Percentiles rank a stretch among this genome's conserved stretches.
These are phyloP conservation scores for Penaeus japonicus DNA, from an alignment of 1,140 invertebrate species.

Conservation along the genomic window DNA sequence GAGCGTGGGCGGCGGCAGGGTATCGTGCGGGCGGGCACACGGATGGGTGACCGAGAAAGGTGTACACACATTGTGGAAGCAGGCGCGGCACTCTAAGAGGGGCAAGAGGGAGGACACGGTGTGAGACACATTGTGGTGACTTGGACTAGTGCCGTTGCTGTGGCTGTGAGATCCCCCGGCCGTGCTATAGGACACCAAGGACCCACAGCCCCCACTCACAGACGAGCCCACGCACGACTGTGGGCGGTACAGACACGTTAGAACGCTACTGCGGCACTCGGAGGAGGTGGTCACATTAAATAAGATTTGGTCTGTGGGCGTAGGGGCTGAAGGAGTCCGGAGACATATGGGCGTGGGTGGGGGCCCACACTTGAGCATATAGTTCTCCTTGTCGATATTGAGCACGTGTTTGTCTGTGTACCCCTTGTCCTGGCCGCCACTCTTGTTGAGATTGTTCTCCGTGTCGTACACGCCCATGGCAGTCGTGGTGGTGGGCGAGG, in stretches of 20 bases:
- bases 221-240: slow-evolving; percentile 24
- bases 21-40: slow-evolving; percentile 62
- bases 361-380: slow-evolving; percentile 67
- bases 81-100: slow-evolving; percentile 72
- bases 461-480: slow-evolving; percentile 24
- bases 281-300: slow-evolving; percentile 49
- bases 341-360: slow-evolving; percentile 59
- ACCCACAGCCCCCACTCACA: slow-evolving; percentile 18
- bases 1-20: slow-evolving; percentile 67
- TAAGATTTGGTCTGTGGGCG: slow-evolving; percentile 36
- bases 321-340: slow-evolving; percentile 53
- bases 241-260: slow-evolving; percentile 43
- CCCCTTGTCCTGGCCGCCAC: slow-evolving; percentile 35
- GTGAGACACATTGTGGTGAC: slow-evolving; percentile 67
- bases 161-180: slow-evolving; percentile 24
- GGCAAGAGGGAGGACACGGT: slow-evolving; percentile 72
- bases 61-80: slow-evolving; percentile 73
- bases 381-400: slow-evolving; percentile 72
- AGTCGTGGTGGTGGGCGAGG: slow-evolving; percentile 24
- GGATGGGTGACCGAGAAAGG: slow-evolving; percentile 67
- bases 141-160: slow-evolving; percentile 52
- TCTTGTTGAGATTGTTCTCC: slow-evolving; percentile 36
- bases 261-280: slow-evolving; percentile 43
- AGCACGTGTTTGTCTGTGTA: slow-evolving; percentile 59
- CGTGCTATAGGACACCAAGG: not conserved